These are phyloP conservation scores for Euzophera pinguis DNA, from an alignment of 2,888 invertebrate genomes.

Conservation along the genomic window DNA sequence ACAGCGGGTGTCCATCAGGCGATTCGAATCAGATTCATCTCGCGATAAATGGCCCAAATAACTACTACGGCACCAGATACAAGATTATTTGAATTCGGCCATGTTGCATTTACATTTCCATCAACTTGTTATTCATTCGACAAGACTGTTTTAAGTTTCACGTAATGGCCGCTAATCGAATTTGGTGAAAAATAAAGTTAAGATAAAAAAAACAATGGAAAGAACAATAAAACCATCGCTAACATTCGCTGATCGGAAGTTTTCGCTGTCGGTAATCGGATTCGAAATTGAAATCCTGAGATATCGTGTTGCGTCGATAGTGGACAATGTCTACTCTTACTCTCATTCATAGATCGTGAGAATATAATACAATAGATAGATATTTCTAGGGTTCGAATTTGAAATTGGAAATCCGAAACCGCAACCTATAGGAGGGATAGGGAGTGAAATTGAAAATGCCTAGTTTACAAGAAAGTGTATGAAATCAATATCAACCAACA, in stretches of 20 bases:
- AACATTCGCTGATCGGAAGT: background rate
- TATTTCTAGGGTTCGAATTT: constrained; percentile 9
- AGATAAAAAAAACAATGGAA: background rate
- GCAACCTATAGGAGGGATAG: too few relatives aligned
- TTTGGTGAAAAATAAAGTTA: background rate
- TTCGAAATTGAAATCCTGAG: background rate
- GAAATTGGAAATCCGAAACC: background rate
- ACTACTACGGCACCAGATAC: background rate
- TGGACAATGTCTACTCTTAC: background rate
- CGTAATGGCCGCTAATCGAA: constrained; percentile 1
- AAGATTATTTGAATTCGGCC: constrained; percentile 1
- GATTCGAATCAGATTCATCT: background rate
- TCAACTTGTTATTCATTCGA: background rate
- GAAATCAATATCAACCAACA: too few relatives aligned
- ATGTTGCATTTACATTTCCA: background rate
- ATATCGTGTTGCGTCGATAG: background rate
- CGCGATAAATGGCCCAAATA: constrained; percentile 1
- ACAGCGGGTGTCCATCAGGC: background rate
- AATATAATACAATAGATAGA: constrained; percentile 16
- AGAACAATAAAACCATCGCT: too few relatives aligned
- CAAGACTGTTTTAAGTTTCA: background rate
- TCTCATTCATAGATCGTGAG: constrained; percentile 2
- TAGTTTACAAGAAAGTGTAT: too few relatives aligned
- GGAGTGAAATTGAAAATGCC: too few relatives aligned
- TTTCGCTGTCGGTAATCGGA: background rate